Percentiles rank a stretch among this genome's conserved stretches.
Conservation (phyloP, 1,140 invertebrate species). For the Schlechtendalia chinensis region DNA sequence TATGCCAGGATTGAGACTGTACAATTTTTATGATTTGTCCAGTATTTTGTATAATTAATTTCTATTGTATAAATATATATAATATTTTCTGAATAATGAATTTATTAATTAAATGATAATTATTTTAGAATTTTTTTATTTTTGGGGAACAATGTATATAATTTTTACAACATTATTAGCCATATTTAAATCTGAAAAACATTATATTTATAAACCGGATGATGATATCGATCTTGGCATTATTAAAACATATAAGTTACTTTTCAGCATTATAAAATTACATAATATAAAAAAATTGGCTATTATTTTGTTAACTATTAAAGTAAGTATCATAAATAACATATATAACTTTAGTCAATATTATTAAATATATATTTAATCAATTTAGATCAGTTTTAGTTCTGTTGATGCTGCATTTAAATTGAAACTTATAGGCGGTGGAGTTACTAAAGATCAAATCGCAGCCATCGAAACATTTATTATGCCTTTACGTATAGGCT, state of each 20-base stretch:
- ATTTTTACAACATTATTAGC: slow-evolving; percentile 86
- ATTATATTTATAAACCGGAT: slow-evolving; percentile 53
- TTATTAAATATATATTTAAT: slow-evolving; percentile 11
- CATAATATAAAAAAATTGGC: slow-evolving; percentile 76
- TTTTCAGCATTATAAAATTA: slow-evolving; percentile 81
- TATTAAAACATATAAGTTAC: slow-evolving; percentile 78
- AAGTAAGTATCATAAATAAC: slow-evolving; percentile 64
- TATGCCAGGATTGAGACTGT: too few species aligned
- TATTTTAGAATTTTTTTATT: slow-evolving; percentile 79
- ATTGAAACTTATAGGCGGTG: slow-evolving; percentile 90
- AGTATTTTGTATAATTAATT: too few species aligned
- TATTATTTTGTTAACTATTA: slow-evolving; percentile 82
- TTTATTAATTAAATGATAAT: neutral
- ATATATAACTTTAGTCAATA: neutral
- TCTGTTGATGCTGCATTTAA: slow-evolving; percentile 93
- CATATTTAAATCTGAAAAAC: slow-evolving; percentile 61
- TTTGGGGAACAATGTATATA: slow-evolving; percentile 93
- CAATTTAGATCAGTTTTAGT: slow-evolving; percentile 84
- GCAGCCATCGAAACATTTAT: slow-evolving; percentile 88
- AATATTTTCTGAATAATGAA: too few species aligned
- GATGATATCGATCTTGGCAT: slow-evolving; percentile 65
- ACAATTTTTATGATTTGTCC: too few species aligned
- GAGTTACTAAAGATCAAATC: slow-evolving; percentile 92
- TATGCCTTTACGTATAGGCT: slow-evolving; percentile 89
- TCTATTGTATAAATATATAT: too few species aligned